Base-by-base conservation (phyloP, 2,113 vertebrate genomes). In the Salvelinus alpinus region DNA sequence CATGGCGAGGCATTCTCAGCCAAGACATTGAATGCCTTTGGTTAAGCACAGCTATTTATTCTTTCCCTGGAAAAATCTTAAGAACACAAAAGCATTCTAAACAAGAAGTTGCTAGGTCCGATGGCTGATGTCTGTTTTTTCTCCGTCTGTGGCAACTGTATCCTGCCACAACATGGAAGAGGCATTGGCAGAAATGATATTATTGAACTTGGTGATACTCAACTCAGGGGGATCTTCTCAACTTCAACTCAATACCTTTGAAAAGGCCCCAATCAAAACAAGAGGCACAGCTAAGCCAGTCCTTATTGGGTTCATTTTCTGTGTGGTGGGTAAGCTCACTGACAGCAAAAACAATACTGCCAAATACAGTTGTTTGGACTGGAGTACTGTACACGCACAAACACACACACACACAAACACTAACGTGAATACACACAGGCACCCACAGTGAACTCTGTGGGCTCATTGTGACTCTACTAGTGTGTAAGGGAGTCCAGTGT, bases 11-110 rank as follows among this genome's bases (percentile, higher is more conserved):
- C 84, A 67, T 87, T 91, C 87, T 82, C 59, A 70, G 82, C 75
- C 72, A 80, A 13, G 34, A 85, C 84, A 83, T 82, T 65, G 51
- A 86, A 90, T 88, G 82, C 83, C 89, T 91, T 89, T 89, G 89
- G 90, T 91, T 86, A 84, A 70, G 70, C 75, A 5, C 54, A 72
- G 79, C 80, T 91, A 88, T 92, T 92, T 92, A 86, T 86, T 89
- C 77, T 80, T 81, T 86, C 86, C 81, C 71, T 85, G 87, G 88
- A 88, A 82, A 90, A 67, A 9, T 64, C 24, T 64, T 72, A 74
- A 83, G 76, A 85, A 88, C 85, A 89, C 88, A 90, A 90, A 90
- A 84, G 85, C 80, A 14, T 83, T 87, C 78, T 78, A 20, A 78
- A 84, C 85, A 81, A 86, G 85, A 78, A 79, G 70, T 12, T 78